A percentile compares a stretch with the other conserved stretches of the same genome.
phyloP scores from a whole-genome alignment of 1,140 invertebrate genomes.

The Berghia stephanieae region DNA sequence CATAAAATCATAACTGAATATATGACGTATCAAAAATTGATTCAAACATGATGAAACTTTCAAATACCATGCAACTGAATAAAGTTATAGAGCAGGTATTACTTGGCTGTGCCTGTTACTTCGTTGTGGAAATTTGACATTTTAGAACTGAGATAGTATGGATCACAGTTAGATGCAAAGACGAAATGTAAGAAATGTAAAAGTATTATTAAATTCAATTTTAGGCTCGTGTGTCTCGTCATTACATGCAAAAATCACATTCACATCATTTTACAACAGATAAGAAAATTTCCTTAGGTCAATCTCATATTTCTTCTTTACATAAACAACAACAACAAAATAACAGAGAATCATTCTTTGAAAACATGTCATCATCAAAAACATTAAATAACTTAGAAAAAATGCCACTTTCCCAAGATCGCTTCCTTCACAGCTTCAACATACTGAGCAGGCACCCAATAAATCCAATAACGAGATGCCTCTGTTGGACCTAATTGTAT shows the following conservation, averaged over 20 bases:
- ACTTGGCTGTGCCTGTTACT: too few species aligned
- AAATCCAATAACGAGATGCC: slow-evolving; percentile 81
- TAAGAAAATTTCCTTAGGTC: not conserved
- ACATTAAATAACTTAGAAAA: slow-evolving; percentile 70
- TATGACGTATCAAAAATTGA: not conserved
- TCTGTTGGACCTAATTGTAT: slow-evolving; percentile 64
- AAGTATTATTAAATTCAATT: too few species aligned
- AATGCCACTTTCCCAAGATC: slow-evolving; percentile 88
- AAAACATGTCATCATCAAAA: not conserved
- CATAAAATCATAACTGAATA: not conserved
- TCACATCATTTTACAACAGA: not conserved
- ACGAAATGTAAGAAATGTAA: too few species aligned
- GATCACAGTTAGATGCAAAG: too few species aligned
- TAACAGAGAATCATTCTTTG: not conserved
- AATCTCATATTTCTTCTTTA: not conserved
- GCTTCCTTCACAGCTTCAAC: slow-evolving; percentile 91
- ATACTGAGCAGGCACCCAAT: slow-evolving; percentile 92
- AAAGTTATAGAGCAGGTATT: too few species aligned
- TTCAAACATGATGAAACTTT: not conserved
- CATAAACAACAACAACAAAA: not conserved
- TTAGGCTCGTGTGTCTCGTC: too few species aligned
- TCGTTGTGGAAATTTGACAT: too few species aligned
- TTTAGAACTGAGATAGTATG: too few species aligned
- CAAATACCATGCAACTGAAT: not conserved
- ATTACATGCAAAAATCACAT: too few species aligned